Conservation (phyloP, 2,113 vertebrate species). For the Rhea pennata region DNA sequence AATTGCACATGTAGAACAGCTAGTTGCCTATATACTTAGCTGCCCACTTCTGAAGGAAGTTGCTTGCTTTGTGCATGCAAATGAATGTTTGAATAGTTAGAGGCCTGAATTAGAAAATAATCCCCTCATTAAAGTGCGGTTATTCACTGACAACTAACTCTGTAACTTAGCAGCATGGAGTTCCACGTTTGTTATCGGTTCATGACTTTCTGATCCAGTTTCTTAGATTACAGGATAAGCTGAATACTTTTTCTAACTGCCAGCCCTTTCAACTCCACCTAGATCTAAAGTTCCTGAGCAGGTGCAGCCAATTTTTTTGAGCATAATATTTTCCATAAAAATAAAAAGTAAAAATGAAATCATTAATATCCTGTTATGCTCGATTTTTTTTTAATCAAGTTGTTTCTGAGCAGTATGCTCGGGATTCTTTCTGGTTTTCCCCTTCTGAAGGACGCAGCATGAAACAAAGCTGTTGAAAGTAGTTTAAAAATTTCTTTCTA, state of each 20-base stretch:
- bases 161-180: background rate
- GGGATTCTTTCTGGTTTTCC: slow-evolving; percentile 67
- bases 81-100: background rate
- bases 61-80: slow-evolving; percentile 13
- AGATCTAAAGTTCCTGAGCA: background rate
- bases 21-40: background rate
- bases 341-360: slow-evolving; percentile 5
- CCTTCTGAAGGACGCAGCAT: slow-evolving; percentile 24
- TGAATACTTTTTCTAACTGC: background rate
- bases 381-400: slow-evolving; percentile 21
- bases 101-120: slow-evolving; percentile 13
- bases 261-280: background rate
- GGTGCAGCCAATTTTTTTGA: slow-evolving; percentile 16
- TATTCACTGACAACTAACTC: slow-evolving; percentile 12
- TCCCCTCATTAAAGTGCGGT: slow-evolving; percentile 8
- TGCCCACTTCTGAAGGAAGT: background rate
- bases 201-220: background rate
- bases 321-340: slow-evolving; percentile 63
- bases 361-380: slow-evolving; percentile 6
- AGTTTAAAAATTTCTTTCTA: slow-evolving; percentile 56
- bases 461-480: slow-evolving; percentile 48
- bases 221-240: slow-evolving; percentile 2
- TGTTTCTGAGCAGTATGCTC: slow-evolving; percentile 54
- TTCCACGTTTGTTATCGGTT: background rate
- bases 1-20: background rate